A percentile compares a stretch with the other conserved stretches of the same genome.
phyloP scores from a whole-genome alignment of 2,888 invertebrate genomes.

The Carterocephalus palaemon region DNA sequence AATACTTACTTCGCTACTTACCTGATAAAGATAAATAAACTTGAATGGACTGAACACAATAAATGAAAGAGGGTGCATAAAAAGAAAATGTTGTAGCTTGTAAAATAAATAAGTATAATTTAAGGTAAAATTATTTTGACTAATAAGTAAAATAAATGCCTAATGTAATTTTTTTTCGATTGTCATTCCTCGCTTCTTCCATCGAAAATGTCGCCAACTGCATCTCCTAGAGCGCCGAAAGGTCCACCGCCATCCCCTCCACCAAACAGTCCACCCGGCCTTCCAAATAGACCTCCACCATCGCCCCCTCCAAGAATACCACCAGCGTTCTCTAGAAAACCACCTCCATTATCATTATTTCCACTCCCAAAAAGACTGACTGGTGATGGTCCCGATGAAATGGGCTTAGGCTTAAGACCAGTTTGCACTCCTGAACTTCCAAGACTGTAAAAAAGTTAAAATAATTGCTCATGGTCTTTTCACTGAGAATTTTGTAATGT shows the following conservation, averaged over 20 bases:
- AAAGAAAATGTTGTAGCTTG: too few species aligned
- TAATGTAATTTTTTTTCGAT: constrained; percentile 5
- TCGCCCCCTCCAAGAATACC: constrained; percentile 30
- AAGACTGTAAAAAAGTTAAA: constrained; percentile 46
- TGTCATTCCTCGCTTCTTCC: constrained; percentile 38
- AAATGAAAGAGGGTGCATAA: too few species aligned
- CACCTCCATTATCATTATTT: constrained; percentile 46
- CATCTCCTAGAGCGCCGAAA: constrained; percentile 62
- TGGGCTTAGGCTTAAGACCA: constrained; percentile 68
- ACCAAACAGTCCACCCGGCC: constrained; percentile 35
- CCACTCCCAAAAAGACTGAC: constrained; percentile 60
- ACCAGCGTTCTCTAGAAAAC: constrained; percentile 51
- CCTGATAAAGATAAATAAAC: too few species aligned
- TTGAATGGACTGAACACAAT: too few species aligned
- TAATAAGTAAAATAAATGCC: constrained; percentile 13
- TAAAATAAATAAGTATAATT: too few species aligned
- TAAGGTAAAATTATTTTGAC: neutral
- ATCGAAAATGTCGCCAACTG: constrained; percentile 60
- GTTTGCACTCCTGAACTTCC: constrained; percentile 66
- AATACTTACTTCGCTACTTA: too few species aligned
- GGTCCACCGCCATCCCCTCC: constrained; percentile 51
- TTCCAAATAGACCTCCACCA: constrained; percentile 35
- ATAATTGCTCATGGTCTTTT: neutral
- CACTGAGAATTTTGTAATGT: too few species aligned
- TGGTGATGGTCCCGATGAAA: constrained; percentile 61